Evolutionary conservation across 2,113 vertebrate species (phyloP).

Genomic region (Oxyruncus cristatus): DNA sequence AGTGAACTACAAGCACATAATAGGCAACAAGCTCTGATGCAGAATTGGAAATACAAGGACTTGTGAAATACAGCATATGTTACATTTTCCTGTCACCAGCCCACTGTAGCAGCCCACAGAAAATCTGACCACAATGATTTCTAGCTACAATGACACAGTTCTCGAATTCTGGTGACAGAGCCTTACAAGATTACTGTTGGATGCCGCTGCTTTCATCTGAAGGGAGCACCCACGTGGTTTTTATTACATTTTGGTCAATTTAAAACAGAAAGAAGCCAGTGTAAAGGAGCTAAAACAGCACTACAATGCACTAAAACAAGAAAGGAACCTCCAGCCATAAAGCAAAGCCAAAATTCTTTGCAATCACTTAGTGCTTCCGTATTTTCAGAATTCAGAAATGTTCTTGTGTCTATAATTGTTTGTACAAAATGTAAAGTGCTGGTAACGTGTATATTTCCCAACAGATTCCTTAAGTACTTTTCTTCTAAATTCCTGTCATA

Average conservation of each 20-base stretch:
- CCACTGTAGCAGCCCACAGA: not conserved
- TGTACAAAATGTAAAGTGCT: not conserved
- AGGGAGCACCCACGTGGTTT: not conserved
- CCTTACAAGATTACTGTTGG: not conserved
- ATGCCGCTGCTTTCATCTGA: not conserved
- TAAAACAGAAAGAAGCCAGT: not conserved
- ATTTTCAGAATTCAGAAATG: not conserved
- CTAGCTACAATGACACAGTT: not conserved
- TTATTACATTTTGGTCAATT: not conserved
- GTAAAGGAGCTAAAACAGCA: not conserved
- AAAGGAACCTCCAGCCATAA: not conserved
- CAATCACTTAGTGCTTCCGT: not conserved
- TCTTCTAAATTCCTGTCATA: not conserved
- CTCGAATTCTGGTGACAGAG: not conserved
- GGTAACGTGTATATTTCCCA: not conserved
- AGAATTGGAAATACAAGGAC: not conserved
- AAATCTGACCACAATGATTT: not conserved
- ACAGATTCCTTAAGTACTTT: not conserved
- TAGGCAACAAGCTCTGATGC: not conserved
- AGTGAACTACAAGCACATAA: conserved; percentile 21
- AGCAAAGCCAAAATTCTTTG: not conserved
- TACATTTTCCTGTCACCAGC: conserved; percentile 8
- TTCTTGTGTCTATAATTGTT: not conserved
- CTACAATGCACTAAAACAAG: not conserved
- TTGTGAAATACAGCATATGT: not conserved